Evolutionary conservation across 2,888 invertebrate species (phyloP).

Genomic region (Zygaena filipendulae): DNA sequence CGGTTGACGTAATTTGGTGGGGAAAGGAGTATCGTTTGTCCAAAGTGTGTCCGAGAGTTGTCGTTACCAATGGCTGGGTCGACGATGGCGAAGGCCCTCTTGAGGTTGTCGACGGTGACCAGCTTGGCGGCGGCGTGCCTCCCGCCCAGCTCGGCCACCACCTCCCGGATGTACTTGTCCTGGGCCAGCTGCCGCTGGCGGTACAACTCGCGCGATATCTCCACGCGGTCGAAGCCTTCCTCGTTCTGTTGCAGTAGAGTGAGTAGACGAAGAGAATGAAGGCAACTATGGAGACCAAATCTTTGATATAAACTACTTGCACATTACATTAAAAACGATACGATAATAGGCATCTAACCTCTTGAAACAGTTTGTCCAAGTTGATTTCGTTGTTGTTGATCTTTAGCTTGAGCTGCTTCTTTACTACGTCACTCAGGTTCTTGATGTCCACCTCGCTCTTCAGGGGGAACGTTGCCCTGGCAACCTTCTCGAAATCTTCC

Average conservation of each 20-base stretch:
- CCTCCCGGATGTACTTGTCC: conserved; percentile 57
- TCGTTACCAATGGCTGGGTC: conserved; percentile 46
- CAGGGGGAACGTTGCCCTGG: conserved; percentile 44
- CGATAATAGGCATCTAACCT: conserved; percentile 32
- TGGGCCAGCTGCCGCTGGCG: conserved; percentile 52
- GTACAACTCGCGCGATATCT: conserved; percentile 47
- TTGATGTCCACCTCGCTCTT: conserved; percentile 62
- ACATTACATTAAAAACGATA: too few species aligned
- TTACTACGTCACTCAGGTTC: conserved; percentile 45
- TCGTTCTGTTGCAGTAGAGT: conserved; percentile 40
- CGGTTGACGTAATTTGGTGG: too few species aligned
- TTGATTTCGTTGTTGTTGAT: conserved; percentile 38
- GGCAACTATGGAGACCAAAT: too few species aligned
- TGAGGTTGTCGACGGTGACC: conserved; percentile 38
- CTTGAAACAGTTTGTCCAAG: conserved; percentile 52
- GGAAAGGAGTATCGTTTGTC: too few species aligned
- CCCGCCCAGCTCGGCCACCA: conserved; percentile 38
- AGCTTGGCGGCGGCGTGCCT: conserved; percentile 24
- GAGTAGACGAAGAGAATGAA: not conserved
- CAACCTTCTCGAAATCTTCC: conserved; percentile 52
- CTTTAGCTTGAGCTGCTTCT: conserved; percentile 56
- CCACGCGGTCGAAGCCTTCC: conserved; percentile 56
- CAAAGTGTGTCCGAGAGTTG: too few species aligned
- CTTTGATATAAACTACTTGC: too few species aligned
- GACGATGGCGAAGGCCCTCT: conserved; percentile 48